Evolutionary conservation across 2,888 invertebrate species (phyloP), one percentile per base, ranked within the genome.

Genomic region (Matsumyia berberina): DNA sequence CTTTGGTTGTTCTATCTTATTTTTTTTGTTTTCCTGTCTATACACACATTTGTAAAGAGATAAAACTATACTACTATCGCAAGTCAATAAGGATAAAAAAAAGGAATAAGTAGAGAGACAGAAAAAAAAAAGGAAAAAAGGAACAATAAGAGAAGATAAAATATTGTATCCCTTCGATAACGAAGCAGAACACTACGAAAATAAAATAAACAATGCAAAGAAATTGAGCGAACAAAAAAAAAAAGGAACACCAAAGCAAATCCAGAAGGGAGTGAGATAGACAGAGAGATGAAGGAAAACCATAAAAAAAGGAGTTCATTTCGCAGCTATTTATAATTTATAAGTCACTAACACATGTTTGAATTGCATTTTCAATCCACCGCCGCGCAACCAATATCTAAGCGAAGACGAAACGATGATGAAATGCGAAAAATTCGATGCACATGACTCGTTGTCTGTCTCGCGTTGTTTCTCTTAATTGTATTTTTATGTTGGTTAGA

Each of bases 281-380:
- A 39, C 12, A 46, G 42, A 62, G 0, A 19, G 29, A 73, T 31
- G 24, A 66, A 35, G 8, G 5, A 39, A 31, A 57, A 37, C n/a
- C n/a, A n/a, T 17, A 53, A 66, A 70, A 73, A 70, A 76, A 69
- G 69, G 74, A 85, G 74, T 74, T 70, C 66, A 76, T 80, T 79
- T 80, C 46, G 80, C 80, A 74, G 85, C 85, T 85, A 85, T 85
- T 85, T 85, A 85, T 85, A 85, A 80, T 76, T 85, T 80, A 80
- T 85, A 76, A 85, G 60, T 35, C 80, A 74, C 69, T 31, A 62
- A 49, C 35, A 79, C 74, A 51, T 15, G 51, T 33, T 44, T 57
- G 42, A 85, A 80, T 58, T 85, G 74, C 85, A 79, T 73, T 73
- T 44, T 57, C 55, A 58, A 44, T 5, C 31, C 33, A n/a, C 11